Evolutionary conservation across 1,140 invertebrate species (phyloP), one percentile per base, ranked within the genome.

Genomic region (Aricia agestis): DNA sequence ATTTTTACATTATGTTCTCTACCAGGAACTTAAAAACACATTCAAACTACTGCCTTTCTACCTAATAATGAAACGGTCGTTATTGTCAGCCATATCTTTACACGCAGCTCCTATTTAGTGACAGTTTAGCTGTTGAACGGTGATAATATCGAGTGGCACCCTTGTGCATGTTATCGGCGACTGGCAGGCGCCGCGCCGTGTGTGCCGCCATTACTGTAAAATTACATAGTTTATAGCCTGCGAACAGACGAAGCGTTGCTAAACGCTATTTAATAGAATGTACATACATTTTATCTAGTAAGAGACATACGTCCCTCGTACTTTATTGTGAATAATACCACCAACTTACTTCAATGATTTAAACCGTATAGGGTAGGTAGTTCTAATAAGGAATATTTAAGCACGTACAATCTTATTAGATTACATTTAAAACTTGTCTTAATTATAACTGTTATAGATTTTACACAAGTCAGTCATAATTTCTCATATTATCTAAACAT

Each of bases 111-210:
- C 6, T 52, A 52, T 52, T 52, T 52, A 52, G 45, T 52, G 13
- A 82, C 82, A 59, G 74, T 78, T 81, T 82, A 80, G 78, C 81
- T 85, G 83, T 83, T 84, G 83, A 84, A 81, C 71, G 79, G 70
- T 79, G 86, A 87, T 89, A 87, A 89, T 86, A 82, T 83, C 78
- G 75, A 83, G 79, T 82, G 73, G 76, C 74, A 78, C 78, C 81
- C 83, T 82, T 76, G 70, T 69, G 76, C 80, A 79, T 80, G 83
- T 86, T 88, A 88, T 87, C 86, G 79, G 74, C 65, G 59, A 45
- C 69, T 66, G 78, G 79, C 84, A 86, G 82, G 84, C 84, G 82
- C 6, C 58, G 58, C 58, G 15, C n/a, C 58, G 58, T 17, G 58
- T 19, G 71, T 76, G 59, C 59, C 71, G 74, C 61, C 57, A 59